phyloP scores from a whole-genome alignment of 2,113 vertebrate genomes.

The Micronycteris hirsuta region DNA sequence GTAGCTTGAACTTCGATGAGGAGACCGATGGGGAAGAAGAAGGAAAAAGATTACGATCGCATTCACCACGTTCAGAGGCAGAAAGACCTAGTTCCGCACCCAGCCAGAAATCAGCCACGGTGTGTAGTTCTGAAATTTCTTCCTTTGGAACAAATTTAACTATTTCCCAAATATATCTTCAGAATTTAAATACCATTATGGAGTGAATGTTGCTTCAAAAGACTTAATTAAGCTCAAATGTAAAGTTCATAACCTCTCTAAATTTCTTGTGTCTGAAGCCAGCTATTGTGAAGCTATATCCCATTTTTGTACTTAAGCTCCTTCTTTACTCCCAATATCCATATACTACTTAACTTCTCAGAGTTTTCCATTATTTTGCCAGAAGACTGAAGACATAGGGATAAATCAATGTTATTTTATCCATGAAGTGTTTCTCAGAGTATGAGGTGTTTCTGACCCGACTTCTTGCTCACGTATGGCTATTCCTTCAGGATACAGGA shows the following conservation, averaged over 20 bases:
- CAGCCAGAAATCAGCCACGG: conserved; percentile 85
- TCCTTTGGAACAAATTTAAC: neutral
- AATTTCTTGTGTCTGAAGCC: neutral
- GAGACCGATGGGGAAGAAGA: conserved; percentile 83
- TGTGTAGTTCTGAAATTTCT: conserved; percentile 74
- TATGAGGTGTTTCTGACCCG: neutral
- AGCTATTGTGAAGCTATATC: neutral
- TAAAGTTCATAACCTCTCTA: neutral
- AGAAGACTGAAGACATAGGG: neutral
- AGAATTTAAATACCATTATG: neutral
- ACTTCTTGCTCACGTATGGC: conserved; percentile 22
- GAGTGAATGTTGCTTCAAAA: neutral
- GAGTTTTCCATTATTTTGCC: neutral
- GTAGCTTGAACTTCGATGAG: conserved; percentile 95
- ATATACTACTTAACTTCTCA: neutral
- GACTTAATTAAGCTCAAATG: neutral
- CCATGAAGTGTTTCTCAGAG: neutral
- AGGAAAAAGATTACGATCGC: conserved; percentile 72
- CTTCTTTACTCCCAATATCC: neutral
- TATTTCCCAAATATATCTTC: neutral
- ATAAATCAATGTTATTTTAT: neutral
- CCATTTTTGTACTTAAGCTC: neutral
- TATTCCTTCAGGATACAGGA: conserved; percentile 81
- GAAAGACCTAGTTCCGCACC: conserved; percentile 86
- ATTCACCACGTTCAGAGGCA: conserved; percentile 78